Base-by-base conservation (phyloP, 2,888 invertebrate genomes). In the Pomacea canaliculata region DNA sequence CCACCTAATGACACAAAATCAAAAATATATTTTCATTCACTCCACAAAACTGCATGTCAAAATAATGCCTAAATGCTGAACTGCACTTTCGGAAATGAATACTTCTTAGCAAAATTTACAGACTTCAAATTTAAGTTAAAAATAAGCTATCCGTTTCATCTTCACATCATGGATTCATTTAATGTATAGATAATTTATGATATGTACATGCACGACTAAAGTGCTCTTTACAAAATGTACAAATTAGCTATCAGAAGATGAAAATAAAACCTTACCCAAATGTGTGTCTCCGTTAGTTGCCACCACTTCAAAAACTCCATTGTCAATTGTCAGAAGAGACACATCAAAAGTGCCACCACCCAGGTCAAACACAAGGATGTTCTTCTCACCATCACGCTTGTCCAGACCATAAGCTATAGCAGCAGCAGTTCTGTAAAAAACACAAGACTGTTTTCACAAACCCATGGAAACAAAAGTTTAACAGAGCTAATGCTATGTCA, bases 341-440 rank as follows among this genome's bases (percentile, higher is more conserved):
- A 99, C 99, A 92, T 99, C 99, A 90, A 99, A 99, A 83, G 99
- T 99, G 92, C 99, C 99, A 91, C 99, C 99, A 89, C 99, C 99
- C 92, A 99, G 94, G 93, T 99, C 99, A 91, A 99, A 99, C 19
- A 99, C 98, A 71, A 99, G 93, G 37, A 99, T 97, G 89, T 99
- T 99, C 93, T 98, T 98, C 92, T 99, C 99, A 70, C 97, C 97
- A 80, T 97, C 97, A 75, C 95, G 97, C 92, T 98, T 98, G 92
- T 98, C 98, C 82, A 98, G 93, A 90, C 98, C 98, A 88, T 98
- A 98, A 76, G 98, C 98, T 90, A 98, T 97, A 80, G 97, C 98
- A 71, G 98, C 98, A 19, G 98, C 97, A 2, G 97, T 98, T 74
- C 89, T 89, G 81, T 10, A 82, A 80, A 51, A 77, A 48, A 73